Conservation (phyloP, 2,113 vertebrate species). For the Ctenodactylus gundi region DNA sequence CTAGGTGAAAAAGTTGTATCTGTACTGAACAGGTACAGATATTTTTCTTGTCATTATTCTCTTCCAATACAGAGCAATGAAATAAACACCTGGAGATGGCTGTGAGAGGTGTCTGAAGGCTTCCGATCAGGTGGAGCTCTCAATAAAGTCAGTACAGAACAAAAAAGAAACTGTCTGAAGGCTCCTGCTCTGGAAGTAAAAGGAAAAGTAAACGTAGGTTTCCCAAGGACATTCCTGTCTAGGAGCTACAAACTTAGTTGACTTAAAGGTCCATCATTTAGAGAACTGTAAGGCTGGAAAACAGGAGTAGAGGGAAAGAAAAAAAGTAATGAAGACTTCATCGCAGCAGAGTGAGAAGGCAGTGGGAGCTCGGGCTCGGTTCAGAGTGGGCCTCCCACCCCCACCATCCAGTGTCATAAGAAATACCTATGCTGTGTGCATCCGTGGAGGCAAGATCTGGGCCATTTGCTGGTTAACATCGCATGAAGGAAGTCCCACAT, state of each 20-base stretch:
- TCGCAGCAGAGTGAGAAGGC: background rate
- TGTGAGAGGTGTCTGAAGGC: too few relatives aligned
- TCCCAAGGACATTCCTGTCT: background rate
- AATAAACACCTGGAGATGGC: background rate
- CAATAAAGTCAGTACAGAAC: background rate
- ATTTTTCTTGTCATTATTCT: background rate
- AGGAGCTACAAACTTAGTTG: background rate
- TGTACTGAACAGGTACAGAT: background rate
- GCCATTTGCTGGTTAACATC: slow-evolving; percentile 30
- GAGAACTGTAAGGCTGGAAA: background rate
- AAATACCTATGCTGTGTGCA: background rate
- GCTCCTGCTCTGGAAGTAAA: background rate
- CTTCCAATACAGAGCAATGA: background rate
- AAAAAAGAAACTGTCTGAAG: background rate
- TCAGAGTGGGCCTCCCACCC: background rate
- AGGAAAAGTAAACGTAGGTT: background rate
- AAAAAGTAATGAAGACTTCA: background rate
- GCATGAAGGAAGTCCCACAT: slow-evolving; percentile 25
- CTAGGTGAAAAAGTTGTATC: too few relatives aligned
- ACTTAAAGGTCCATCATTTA: background rate
- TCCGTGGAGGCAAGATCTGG: background rate
- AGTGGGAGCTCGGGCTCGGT: background rate
- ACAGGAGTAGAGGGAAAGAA: background rate
- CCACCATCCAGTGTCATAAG: background rate
- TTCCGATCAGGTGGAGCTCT: too few relatives aligned